Percentiles rank a stretch among this genome's conserved stretches.
phyloP scores from a whole-genome alignment of 2,888 invertebrate genomes.

The Malacosoma neustria region DNA sequence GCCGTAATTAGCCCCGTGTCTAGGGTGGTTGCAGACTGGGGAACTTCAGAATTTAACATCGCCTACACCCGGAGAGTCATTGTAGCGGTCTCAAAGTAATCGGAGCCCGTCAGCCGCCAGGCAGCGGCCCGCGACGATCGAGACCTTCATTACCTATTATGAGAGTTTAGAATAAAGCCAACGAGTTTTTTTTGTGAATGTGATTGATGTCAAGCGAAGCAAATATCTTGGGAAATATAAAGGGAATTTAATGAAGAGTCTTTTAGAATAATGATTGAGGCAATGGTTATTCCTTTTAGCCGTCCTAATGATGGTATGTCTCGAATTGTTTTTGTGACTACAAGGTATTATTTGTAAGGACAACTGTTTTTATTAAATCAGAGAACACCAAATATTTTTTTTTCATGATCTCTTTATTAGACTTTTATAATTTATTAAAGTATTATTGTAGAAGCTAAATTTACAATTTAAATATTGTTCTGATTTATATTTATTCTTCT shows the following conservation, averaged over 20 bases:
- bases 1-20: slow-evolving; percentile 69
- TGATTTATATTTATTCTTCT: too few relatives aligned
- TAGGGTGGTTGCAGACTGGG: slow-evolving; percentile 61
- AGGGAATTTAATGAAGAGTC: slow-evolving; percentile 75
- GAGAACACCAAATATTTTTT: too few relatives aligned
- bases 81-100: slow-evolving; percentile 69
- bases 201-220: slow-evolving; percentile 71
- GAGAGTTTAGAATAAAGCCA: slow-evolving; percentile 75
- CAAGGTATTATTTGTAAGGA: slow-evolving; percentile 44
- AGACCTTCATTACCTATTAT: slow-evolving; percentile 74
- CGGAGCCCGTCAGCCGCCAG: slow-evolving; percentile 52
- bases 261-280: slow-evolving; percentile 74
- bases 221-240: slow-evolving; percentile 73
- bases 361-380: slow-evolving; percentile 49
- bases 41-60: slow-evolving; percentile 66
- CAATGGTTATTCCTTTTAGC: slow-evolving; percentile 72
- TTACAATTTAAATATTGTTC: too few relatives aligned
- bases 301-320: slow-evolving; percentile 65
- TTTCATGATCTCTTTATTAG: too few relatives aligned
- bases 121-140: slow-evolving; percentile 61
- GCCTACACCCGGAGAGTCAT: slow-evolving; percentile 64
- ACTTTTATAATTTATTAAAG: too few relatives aligned
- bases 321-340: slow-evolving; percentile 61
- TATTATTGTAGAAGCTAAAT: too few relatives aligned
- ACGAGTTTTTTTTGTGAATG: slow-evolving; percentile 73